Percentiles rank a stretch among this genome's conserved stretches.
These are phyloP conservation scores for Acanthoscelides obtectus DNA, from an alignment of 2,888 invertebrate species.

Conservation along the genomic window DNA sequence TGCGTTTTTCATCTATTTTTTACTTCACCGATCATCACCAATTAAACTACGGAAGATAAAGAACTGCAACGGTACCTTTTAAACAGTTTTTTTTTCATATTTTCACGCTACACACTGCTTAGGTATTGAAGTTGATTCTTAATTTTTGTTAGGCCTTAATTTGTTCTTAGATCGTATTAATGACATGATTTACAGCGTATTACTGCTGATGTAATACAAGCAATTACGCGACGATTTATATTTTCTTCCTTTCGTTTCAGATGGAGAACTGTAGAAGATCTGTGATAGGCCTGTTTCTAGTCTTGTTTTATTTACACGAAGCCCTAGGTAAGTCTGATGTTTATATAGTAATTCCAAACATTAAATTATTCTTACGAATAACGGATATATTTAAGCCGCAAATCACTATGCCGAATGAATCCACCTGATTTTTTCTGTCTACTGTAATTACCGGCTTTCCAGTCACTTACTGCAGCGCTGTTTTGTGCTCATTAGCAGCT, in stretches of 20 bases:
- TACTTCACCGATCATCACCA: background rate
- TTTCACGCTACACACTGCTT: background rate
- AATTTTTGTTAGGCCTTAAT: background rate
- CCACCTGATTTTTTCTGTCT: too few species aligned
- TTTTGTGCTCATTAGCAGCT: too few species aligned
- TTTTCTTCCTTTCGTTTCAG: conserved; percentile 29
- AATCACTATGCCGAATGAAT: too few species aligned
- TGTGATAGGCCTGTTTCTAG: conserved; percentile 35
- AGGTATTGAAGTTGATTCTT: background rate
- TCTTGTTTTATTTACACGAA: conserved; percentile 36
- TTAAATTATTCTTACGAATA: background rate
- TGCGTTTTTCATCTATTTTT: background rate
- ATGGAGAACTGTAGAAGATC: conserved; percentile 29
- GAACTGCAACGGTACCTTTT: background rate
- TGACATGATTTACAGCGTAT: background rate
- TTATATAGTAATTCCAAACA: background rate
- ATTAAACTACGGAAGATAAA: background rate
- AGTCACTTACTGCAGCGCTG: too few species aligned
- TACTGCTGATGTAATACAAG: background rate
- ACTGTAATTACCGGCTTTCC: too few species aligned
- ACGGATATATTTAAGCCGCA: background rate
- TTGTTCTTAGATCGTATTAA: background rate
- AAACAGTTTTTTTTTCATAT: background rate
- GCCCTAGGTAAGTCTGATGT: conserved; percentile 33
- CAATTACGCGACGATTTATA: background rate